Conservation (phyloP, 2,113 vertebrate species). For the Onychostruthus taczanowskii region DNA sequence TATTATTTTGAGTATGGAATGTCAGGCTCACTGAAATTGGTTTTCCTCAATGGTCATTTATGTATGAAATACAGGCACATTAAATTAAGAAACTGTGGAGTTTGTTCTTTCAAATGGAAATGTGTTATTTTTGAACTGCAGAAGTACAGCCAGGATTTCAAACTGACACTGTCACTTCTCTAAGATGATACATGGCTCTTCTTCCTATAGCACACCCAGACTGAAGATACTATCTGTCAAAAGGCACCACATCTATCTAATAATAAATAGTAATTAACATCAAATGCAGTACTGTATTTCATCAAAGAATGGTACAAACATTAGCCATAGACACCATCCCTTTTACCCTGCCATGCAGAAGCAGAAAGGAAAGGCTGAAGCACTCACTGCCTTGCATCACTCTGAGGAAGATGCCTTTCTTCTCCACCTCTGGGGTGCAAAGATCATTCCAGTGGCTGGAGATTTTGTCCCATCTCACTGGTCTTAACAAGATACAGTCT, state of each 20-base stretch:
- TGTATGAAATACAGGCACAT: conserved; percentile 33
- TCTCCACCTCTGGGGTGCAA: neutral
- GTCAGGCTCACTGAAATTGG: neutral
- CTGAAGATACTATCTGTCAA: neutral
- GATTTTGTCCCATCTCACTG: neutral
- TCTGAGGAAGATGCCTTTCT: neutral
- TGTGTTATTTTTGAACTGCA: conserved; percentile 20
- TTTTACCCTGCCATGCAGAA: neutral
- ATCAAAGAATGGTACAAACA: neutral
- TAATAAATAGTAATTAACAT: conserved; percentile 4
- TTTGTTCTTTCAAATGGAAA: conserved; percentile 43
- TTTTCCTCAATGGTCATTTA: conserved; percentile 38
- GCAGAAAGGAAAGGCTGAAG: neutral
- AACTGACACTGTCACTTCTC: neutral
- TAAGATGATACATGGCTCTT: neutral
- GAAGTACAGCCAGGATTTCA: conserved; percentile 8
- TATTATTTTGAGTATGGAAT: conserved; percentile 8
- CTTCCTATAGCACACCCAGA: neutral
- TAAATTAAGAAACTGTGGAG: conserved; percentile 1
- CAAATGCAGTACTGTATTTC: neutral
- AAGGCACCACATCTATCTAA: neutral
- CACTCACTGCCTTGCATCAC: neutral
- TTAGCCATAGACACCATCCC: neutral
- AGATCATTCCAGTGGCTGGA: neutral
- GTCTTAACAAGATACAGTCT: neutral